Evolutionary conservation across 2,797 vertebrate genomes (phyloP).

Genomic region (Halcyon chelicuti): DNA sequence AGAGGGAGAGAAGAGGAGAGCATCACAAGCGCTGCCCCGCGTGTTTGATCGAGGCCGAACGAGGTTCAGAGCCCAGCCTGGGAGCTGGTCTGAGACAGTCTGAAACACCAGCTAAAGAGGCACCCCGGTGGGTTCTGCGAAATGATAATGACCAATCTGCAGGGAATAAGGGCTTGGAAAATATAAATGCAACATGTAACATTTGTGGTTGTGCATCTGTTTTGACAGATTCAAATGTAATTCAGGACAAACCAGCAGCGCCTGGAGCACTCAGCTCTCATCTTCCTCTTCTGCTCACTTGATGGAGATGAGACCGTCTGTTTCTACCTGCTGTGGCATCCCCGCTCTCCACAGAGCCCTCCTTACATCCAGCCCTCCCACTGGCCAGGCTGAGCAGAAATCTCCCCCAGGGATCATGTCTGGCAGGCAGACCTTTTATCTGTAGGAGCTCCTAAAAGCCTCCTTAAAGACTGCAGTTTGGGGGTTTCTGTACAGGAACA

Average conservation of each 20-base stretch:
- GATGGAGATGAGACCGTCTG: background rate
- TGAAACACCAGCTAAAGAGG: background rate
- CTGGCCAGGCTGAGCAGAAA: background rate
- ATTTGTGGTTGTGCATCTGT: conserved; percentile 45
- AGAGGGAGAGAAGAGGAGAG: background rate
- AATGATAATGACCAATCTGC: conserved; percentile 1
- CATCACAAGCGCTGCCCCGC: background rate
- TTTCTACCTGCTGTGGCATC: background rate
- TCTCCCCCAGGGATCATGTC: background rate
- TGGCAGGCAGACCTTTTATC: background rate
- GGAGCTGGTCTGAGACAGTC: background rate
- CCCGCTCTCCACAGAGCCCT: background rate
- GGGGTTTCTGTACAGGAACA: background rate
- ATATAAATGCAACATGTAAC: conserved; percentile 24
- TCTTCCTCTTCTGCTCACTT: background rate
- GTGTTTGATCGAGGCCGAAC: background rate
- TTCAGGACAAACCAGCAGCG: conserved; percentile 26
- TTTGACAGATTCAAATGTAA: conserved; percentile 66
- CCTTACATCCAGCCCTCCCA: background rate
- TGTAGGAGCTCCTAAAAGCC: background rate
- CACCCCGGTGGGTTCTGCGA: background rate
- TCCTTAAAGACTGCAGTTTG: background rate
- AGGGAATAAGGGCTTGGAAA: conserved; percentile 36
- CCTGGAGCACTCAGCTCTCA: background rate
- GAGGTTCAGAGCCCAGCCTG: background rate